Evolutionary conservation across 2,888 invertebrate species (phyloP).

Genomic region (Clusia tigrina): DNA sequence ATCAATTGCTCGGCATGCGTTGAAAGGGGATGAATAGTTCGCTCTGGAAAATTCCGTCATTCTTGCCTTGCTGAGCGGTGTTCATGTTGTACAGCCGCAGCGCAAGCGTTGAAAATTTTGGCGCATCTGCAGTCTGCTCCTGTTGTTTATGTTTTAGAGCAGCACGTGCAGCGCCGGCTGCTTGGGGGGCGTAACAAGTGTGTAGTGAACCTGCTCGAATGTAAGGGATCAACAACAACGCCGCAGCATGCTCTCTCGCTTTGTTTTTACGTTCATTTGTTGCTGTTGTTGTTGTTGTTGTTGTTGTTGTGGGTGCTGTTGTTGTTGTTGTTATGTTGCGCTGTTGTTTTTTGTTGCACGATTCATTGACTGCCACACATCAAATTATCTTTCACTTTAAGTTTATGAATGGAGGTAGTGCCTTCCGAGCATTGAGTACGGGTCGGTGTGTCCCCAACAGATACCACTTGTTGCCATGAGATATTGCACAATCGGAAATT

Average conservation of each 20-base stretch:
- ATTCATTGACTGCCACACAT: background rate
- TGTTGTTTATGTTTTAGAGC: slow-evolving; percentile 36
- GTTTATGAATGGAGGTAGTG: too few relatives aligned
- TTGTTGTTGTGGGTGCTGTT: background rate
- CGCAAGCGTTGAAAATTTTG: slow-evolving; percentile 29
- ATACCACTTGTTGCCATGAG: background rate
- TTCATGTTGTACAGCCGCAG: slow-evolving; percentile 26
- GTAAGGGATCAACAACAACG: slow-evolving; percentile 27
- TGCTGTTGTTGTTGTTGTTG: background rate
- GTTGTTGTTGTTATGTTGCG: background rate
- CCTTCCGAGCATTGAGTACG: too few relatives aligned
- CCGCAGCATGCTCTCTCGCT: background rate
- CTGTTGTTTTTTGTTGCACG: background rate
- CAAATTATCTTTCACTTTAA: background rate
- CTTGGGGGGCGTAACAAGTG: slow-evolving; percentile 23
- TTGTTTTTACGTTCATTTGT: too few relatives aligned
- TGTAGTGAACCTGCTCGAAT: slow-evolving; percentile 25
- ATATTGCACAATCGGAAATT: too few relatives aligned
- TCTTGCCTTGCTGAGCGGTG: too few relatives aligned
- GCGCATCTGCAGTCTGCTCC: slow-evolving; percentile 21
- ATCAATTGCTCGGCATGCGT: slow-evolving; percentile 26
- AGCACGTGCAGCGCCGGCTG: slow-evolving; percentile 34
- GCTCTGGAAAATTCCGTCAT: slow-evolving; percentile 22
- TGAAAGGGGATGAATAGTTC: slow-evolving; percentile 37
- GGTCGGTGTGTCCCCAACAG: background rate